phyloP scores from a whole-genome alignment of 2,888 invertebrate species.

The Macaria liturata region DNA sequence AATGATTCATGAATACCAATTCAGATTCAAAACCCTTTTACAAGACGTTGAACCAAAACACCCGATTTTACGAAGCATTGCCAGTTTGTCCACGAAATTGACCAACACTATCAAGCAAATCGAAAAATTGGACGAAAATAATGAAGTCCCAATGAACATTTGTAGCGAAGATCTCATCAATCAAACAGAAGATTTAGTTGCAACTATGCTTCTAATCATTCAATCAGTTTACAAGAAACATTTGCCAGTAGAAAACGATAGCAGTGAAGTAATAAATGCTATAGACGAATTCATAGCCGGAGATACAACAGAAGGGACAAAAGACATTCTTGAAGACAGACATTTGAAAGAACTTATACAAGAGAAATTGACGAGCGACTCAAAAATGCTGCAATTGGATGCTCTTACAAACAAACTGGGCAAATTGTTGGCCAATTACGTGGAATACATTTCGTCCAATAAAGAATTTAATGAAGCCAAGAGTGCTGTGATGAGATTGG shows the following conservation, averaged over 20 bases:
- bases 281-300: conserved; percentile 63
- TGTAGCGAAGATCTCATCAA: conserved; percentile 42
- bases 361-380: conserved; percentile 84
- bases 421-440: conserved; percentile 63
- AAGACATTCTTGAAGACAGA: conserved; percentile 82
- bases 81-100: conserved; percentile 54
- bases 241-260: conserved; percentile 52
- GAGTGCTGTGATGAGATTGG: conserved; percentile 68
- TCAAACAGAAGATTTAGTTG: conserved; percentile 66
- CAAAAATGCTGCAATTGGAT: conserved; percentile 83
- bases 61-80: conserved; percentile 59
- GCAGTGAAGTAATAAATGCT: conserved; percentile 59
- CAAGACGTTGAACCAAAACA: conserved; percentile 50
- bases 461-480: conserved; percentile 48
- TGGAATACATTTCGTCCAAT: conserved; percentile 62
- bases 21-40: conserved; percentile 50
- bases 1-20: conserved; percentile 58
- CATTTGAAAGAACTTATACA: conserved; percentile 87
- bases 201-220: conserved; percentile 59
- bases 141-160: conserved; percentile 52
- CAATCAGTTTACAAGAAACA: conserved; percentile 74
- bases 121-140: conserved; percentile 46
- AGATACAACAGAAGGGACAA: conserved; percentile 65
- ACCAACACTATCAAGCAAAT: conserved; percentile 48
- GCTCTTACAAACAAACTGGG: conserved; percentile 65